Percentiles rank a stretch among this genome's conserved stretches.
These are phyloP conservation scores for Piezodorus guildinii DNA, from an alignment of 1,140 invertebrate genomes.

Conservation along the genomic window DNA sequence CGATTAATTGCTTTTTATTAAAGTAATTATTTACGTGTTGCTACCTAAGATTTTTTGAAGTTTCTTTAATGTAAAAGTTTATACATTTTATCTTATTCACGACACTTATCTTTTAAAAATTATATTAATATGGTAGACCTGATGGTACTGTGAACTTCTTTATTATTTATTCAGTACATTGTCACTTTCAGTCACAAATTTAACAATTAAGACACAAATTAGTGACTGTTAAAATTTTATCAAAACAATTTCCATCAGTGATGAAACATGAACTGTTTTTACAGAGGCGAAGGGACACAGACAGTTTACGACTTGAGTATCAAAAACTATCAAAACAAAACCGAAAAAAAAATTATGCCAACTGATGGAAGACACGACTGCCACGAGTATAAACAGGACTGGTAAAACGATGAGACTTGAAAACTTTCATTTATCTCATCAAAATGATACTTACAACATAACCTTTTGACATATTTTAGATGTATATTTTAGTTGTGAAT, in stretches of 20 bases:
- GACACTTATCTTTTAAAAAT: no score
- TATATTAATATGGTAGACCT: not conserved
- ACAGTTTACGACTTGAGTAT: conserved; percentile 12
- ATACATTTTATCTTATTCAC: no score
- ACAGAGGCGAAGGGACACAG: conserved; percentile 14
- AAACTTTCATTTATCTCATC: conserved; percentile 8
- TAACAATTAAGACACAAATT: not conserved
- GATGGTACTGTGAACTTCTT: not conserved
- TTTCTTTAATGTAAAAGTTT: no score
- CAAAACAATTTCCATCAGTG: not conserved
- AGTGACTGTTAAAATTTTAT: not conserved
- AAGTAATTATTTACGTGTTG: no score
- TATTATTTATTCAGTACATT: not conserved
- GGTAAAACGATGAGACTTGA: conserved; percentile 2
- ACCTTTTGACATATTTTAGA: conserved; percentile 6
- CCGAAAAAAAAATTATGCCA: not conserved
- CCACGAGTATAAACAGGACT: conserved; percentile 11
- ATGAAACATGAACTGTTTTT: conserved; percentile 11
- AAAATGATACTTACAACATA: conserved; percentile 7
- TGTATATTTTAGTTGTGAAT: not conserved
- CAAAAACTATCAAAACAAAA: conserved; percentile 15
- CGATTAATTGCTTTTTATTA: no score
- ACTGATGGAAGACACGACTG: conserved; percentile 15
- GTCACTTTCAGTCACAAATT: not conserved
- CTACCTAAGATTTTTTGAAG: no score